Evolutionary conservation across 2,888 invertebrate species (phyloP), one percentile per base, ranked within the genome.

Genomic region (Hypsopygia costalis): DNA sequence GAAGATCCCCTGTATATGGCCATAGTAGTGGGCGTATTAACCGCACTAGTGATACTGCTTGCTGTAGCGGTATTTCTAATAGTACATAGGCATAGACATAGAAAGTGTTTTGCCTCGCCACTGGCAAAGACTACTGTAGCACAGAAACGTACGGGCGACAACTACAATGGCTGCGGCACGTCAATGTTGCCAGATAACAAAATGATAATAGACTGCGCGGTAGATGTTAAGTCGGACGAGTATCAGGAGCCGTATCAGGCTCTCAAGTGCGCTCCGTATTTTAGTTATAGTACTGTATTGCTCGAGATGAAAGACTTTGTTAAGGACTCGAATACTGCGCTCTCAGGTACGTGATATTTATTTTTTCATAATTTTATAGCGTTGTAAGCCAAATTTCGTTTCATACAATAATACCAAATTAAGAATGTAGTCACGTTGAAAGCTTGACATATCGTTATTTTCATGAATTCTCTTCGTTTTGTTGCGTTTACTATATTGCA

Each of bases 221-320:
- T 91, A 59, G 91, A 92, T 60, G 89, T 92, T 55, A 91, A 92
- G 68, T 91, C 93, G 33, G 93, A 93, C 63, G 93, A 94, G 69
- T 94, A 94, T 76, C 94, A 94, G 66, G 94, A 94, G 80, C 94
- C 94, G 29, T 94, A 94, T 75, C 94, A 94, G 76, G 93, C 93
- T 11, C 80, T 94, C 53, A 92, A 93, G 70, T 93, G 93, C 66
- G 92, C 94, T 8, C 94, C 94, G 1, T 94, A 94, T 74, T 94
- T 93, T 73, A 93, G 92, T 68, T 94, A 94, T 81, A 93, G 93
- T 72, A 92, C 93, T 20, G 93, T 94, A 34, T 90, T 94, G 62
- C 91, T 94, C 81, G 94, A 94, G 80, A 94, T 94, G 93, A 91
- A 93, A 73, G 92, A 93, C 76, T 91, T 92, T 64, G 88, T 86